phyloP scores from a whole-genome alignment of 2,797 vertebrate species.

The Lagorchestes hirsutus region DNA sequence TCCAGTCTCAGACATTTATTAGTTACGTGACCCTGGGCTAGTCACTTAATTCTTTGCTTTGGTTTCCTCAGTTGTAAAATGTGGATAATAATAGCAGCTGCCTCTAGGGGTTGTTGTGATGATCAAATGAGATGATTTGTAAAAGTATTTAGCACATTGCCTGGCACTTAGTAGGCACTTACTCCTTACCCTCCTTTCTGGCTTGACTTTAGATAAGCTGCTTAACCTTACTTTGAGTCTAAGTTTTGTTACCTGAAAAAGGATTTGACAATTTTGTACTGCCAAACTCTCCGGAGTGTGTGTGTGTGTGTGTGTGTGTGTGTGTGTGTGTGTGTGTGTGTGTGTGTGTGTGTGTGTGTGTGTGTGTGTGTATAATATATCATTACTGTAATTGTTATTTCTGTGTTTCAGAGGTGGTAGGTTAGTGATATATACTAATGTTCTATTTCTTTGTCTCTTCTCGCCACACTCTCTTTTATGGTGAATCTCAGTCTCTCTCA shows the following conservation, averaged over 20 bases:
- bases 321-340: too few species aligned
- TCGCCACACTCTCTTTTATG: neutral
- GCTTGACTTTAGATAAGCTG: neutral
- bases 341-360: too few species aligned
- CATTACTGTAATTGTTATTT: neutral
- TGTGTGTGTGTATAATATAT: neutral
- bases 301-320: too few species aligned
- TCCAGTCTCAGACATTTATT: neutral
- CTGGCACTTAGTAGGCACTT: neutral
- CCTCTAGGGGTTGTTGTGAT: neutral
- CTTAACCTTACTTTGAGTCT: neutral
- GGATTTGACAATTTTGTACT: neutral
- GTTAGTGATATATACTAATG: neutral
- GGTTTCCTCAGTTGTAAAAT: neutral
- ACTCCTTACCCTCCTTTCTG: neutral
- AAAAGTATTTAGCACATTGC: neutral
- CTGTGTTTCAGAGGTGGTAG: neutral
- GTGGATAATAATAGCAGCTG: neutral
- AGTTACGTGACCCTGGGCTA: neutral
- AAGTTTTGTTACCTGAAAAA: neutral
- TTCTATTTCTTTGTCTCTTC: neutral
- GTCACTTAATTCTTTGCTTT: neutral
- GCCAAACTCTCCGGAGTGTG: neutral
- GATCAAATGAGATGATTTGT: neutral
- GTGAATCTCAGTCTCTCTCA: neutral